Conservation (phyloP, 2,888 invertebrate species). For the Chaetogeoica ovagalla region DNA sequence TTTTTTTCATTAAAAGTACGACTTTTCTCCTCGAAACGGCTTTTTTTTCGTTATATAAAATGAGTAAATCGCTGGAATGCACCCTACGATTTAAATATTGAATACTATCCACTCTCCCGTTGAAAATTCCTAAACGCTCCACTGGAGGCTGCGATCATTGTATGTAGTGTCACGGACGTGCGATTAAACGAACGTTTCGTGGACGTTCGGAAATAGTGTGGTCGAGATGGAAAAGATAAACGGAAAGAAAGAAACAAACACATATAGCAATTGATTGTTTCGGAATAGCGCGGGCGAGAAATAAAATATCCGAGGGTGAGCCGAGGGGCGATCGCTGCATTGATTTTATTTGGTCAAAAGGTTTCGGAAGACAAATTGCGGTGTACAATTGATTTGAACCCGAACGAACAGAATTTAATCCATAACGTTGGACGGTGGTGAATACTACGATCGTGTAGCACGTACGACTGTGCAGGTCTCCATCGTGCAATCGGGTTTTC, state of each 20-base stretch:
- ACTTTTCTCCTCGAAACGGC: too few relatives aligned
- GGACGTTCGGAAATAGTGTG: not conserved
- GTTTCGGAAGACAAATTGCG: slow-evolving; percentile 10
- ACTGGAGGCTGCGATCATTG: too few relatives aligned
- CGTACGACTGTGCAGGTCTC: not conserved
- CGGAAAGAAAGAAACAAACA: not conserved
- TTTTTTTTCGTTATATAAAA: too few relatives aligned
- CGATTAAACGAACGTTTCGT: not conserved
- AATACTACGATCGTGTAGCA: too few relatives aligned
- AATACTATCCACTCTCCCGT: too few relatives aligned
- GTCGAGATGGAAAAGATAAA: not conserved
- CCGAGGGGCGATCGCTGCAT: not conserved
- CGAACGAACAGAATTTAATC: not conserved
- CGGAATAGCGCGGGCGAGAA: not conserved
- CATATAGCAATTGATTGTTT: not conserved
- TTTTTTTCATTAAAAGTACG: too few relatives aligned
- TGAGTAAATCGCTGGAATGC: too few relatives aligned
- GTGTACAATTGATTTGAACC: not conserved
- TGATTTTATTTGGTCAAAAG: slow-evolving; percentile 9
- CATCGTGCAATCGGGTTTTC: not conserved
- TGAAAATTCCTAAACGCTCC: too few relatives aligned
- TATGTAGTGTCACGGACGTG: not conserved
- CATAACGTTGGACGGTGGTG: not conserved
- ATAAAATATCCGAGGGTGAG: not conserved
- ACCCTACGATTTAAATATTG: too few relatives aligned